These are phyloP conservation scores for Xiphophorus birchmanni DNA, from an alignment of 2,797 vertebrate species.

Conservation along the genomic window DNA sequence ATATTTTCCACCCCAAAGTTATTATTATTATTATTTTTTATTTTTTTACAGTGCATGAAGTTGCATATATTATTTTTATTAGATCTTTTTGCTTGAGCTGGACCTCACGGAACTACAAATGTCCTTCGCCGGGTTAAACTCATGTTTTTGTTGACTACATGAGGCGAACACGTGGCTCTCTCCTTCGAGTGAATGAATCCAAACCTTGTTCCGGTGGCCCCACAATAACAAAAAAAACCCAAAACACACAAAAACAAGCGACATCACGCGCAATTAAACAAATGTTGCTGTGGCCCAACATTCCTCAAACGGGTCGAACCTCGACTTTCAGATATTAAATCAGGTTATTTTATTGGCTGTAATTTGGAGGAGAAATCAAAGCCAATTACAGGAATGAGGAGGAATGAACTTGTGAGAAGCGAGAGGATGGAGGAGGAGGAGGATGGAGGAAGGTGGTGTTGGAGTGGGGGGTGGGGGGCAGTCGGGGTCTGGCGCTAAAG, in stretches of 20 bases:
- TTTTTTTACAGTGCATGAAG: not conserved
- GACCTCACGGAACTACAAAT: not conserved
- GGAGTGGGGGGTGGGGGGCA: conserved; percentile 25
- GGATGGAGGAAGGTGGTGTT: not conserved
- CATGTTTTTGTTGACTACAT: not conserved
- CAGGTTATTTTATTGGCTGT: conserved; percentile 81
- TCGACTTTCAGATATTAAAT: conserved; percentile 76
- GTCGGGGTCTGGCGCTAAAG: conserved; percentile 75
- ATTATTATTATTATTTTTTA: not conserved
- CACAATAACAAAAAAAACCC: not conserved
- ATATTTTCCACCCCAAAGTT: not conserved
- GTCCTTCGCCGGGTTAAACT: not conserved
- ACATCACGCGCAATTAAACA: conserved; percentile 78
- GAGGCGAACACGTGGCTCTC: conserved; percentile 21
- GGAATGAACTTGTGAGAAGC: conserved; percentile 81
- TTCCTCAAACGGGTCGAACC: conserved; percentile 75
- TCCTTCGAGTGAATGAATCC: conserved; percentile 25
- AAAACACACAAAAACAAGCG: not conserved
- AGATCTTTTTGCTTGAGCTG: not conserved
- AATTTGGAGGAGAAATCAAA: conserved; percentile 84
- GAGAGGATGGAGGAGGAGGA: conserved; percentile 47
- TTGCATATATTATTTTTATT: not conserved
- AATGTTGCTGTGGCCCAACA: conserved; percentile 75
- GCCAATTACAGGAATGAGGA: conserved; percentile 80
- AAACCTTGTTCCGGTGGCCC: conserved; percentile 31